phyloP scores from a whole-genome alignment of 1,140 invertebrate species.

The Carcinoscorpius rotundicauda region DNA sequence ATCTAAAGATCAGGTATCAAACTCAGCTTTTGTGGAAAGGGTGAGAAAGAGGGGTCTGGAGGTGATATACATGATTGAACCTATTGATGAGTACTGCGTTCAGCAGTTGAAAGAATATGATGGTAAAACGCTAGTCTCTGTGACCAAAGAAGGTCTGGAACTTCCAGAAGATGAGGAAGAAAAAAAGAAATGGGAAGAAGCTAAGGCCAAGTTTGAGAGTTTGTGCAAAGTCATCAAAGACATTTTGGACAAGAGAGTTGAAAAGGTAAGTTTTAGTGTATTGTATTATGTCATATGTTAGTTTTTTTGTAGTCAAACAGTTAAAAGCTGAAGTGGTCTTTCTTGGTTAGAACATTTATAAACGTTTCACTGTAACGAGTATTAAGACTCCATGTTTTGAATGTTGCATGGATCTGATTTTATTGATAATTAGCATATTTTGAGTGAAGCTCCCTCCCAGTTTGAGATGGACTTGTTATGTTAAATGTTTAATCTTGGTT shows the following conservation, averaged over 20 bases:
- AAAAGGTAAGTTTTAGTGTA: slow-evolving; percentile 49
- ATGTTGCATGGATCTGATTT: too few species aligned
- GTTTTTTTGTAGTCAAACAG: too few species aligned
- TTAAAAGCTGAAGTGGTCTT: too few species aligned
- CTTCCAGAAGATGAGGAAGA: slow-evolving; percentile 90
- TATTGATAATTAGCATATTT: too few species aligned
- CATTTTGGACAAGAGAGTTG: slow-evolving; percentile 94
- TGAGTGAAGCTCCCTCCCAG: too few species aligned
- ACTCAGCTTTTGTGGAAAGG: slow-evolving; percentile 93
- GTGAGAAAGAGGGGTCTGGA: slow-evolving; percentile 96
- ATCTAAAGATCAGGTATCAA: slow-evolving; percentile 85
- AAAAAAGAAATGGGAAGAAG: slow-evolving; percentile 94
- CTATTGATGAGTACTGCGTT: slow-evolving; percentile 97
- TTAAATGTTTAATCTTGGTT: too few species aligned
- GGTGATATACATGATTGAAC: slow-evolving; percentile 97
- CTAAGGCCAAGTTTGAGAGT: slow-evolving; percentile 83
- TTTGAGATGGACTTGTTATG: too few species aligned
- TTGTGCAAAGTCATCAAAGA: slow-evolving; percentile 98
- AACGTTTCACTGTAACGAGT: too few species aligned
- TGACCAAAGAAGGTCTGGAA: slow-evolving; percentile 95
- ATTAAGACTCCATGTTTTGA: too few species aligned
- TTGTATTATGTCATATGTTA: not conserved
- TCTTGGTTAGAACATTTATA: too few species aligned
- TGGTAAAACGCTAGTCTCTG: slow-evolving; percentile 87
- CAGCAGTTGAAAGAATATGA: slow-evolving; percentile 97